Conservation (phyloP, 2,797 vertebrate species). For the Perodicticus potto region DNA sequence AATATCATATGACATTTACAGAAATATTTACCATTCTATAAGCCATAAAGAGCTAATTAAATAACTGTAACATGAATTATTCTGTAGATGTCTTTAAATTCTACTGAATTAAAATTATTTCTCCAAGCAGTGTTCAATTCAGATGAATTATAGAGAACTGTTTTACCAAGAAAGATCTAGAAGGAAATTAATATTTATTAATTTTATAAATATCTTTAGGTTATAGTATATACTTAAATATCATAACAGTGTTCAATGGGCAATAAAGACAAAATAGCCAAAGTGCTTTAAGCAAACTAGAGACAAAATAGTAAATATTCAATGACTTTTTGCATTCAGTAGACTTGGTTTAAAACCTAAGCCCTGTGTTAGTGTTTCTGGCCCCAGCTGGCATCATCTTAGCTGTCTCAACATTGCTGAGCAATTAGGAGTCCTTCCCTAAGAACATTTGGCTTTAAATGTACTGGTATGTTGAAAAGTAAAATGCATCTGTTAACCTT, state of each 20-base stretch:
- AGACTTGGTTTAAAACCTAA: background rate
- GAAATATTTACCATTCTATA: conserved; percentile 28
- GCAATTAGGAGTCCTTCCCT: background rate
- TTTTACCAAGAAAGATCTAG: conserved; percentile 39
- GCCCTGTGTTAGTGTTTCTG: background rate
- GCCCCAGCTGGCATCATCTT: background rate
- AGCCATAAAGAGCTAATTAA: conserved; percentile 32
- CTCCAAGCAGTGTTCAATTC: conserved; percentile 25
- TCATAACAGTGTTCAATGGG: conserved; percentile 26
- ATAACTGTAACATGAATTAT: conserved; percentile 19
- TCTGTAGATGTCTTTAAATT: conserved; percentile 13
- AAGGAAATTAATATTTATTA: conserved; percentile 58
- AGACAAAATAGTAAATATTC: conserved; percentile 34
- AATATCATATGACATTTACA: background rate
- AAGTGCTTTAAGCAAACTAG: conserved; percentile 15
- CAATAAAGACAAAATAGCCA: conserved; percentile 47
- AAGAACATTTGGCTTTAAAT: background rate
- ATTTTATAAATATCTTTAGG: conserved; percentile 43
- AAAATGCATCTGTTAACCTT: background rate
- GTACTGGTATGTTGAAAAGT: background rate
- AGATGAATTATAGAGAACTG: conserved; percentile 23
- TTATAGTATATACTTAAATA: background rate
- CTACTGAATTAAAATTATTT: conserved; percentile 57
- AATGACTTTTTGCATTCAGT: background rate
- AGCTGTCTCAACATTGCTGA: background rate